phyloP scores from a whole-genome alignment of 2,113 vertebrate species.

The Ochotona princeps region DNA sequence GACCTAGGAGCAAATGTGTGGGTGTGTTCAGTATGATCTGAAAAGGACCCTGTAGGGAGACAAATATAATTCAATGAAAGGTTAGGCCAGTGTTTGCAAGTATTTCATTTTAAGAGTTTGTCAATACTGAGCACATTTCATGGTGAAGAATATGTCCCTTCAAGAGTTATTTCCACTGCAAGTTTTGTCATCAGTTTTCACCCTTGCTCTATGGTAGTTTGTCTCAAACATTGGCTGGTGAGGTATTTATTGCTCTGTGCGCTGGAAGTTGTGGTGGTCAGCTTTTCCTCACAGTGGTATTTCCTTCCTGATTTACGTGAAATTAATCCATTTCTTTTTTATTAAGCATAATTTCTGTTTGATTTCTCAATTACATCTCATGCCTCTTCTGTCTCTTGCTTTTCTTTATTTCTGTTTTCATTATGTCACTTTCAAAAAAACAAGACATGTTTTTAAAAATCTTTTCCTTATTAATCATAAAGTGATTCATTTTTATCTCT shows the following conservation, averaged over 20 bases:
- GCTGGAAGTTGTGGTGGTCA: background rate
- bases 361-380: slow-evolving; percentile 18
- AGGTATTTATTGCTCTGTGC: background rate
- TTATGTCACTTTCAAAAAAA: background rate
- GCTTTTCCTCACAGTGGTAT: background rate
- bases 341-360: background rate
- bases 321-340: slow-evolving; percentile 16
- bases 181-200: background rate
- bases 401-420: background rate
- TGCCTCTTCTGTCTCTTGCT: background rate
- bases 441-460: background rate
- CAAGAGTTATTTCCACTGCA: slow-evolving; percentile 17
- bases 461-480: slow-evolving; percentile 16
- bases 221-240: background rate
- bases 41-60: background rate
- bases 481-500: background rate
- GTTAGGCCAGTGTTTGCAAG: background rate
- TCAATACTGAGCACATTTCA: background rate
- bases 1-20: background rate
- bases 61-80: background rate
- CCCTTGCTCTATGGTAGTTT: background rate
- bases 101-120: slow-evolving; percentile 4
- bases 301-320: slow-evolving; percentile 15
- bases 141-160: background rate
- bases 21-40: background rate